Conservation (phyloP, 2,888 invertebrate genomes). For the Torymus texanus region DNA sequence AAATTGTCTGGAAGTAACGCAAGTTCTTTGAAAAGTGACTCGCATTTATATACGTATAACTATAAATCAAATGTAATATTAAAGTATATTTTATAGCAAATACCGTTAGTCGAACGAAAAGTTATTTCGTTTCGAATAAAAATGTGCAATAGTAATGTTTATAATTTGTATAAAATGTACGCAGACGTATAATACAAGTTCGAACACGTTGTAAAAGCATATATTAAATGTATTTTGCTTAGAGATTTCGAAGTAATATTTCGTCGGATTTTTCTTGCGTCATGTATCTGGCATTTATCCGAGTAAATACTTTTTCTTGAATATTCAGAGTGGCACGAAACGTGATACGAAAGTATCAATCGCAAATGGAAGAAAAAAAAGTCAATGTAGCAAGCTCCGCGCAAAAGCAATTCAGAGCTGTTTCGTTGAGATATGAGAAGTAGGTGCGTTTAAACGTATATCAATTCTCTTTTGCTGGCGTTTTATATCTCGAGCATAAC, state of each 20-base stretch:
- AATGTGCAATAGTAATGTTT: too few relatives aligned
- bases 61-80: too few relatives aligned
- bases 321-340: slow-evolving; percentile 33
- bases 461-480: slow-evolving; percentile 25
- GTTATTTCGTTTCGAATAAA: too few relatives aligned
- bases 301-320: slow-evolving; percentile 6
- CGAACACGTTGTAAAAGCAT: not conserved
- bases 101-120: too few relatives aligned
- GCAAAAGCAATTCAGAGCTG: slow-evolving; percentile 36
- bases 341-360: slow-evolving; percentile 18
- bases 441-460: slow-evolving; percentile 29
- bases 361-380: slow-evolving; percentile 22
- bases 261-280: not conserved
- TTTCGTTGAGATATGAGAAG: slow-evolving; percentile 31
- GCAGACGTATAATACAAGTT: not conserved
- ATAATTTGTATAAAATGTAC: too few relatives aligned
- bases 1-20: too few relatives aligned
- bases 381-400: not conserved
- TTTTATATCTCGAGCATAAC: slow-evolving; percentile 15
- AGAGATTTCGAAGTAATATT: not conserved
- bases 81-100: not conserved
- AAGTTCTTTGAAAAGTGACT: too few relatives aligned
- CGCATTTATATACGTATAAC: too few relatives aligned
- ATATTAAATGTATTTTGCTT: slow-evolving; percentile 3
- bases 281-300: slow-evolving; percentile 16